Percentiles rank a stretch among this genome's conserved stretches.
Conservation (phyloP, 1,140 invertebrate genomes). For the Semibalanus balanoides region DNA sequence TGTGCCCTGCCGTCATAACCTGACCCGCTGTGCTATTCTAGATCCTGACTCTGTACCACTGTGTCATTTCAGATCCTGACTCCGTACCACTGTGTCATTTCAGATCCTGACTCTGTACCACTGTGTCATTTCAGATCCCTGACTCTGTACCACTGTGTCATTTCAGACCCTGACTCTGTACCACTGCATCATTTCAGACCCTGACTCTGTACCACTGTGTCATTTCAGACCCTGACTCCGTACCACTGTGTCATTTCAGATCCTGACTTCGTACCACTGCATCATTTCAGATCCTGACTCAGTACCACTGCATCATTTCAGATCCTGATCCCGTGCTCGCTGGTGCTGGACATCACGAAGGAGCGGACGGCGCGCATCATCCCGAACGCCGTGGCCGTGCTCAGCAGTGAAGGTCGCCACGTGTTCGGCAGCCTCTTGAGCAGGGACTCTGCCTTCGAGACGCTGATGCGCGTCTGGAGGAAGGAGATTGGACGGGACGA, state of each 20-base stretch:
- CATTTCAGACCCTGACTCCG: too few relatives aligned
- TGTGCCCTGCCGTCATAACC: too few relatives aligned
- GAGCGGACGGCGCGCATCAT: conserved; percentile 65
- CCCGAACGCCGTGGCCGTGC: conserved; percentile 77
- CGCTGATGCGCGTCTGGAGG: conserved; percentile 65
- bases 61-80: not conserved
- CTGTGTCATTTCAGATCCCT: too few relatives aligned
- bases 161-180: too few relatives aligned
- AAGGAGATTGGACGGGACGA: conserved; percentile 17
- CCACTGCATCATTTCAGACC: too few relatives aligned
- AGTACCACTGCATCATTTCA: conserved; percentile 23
- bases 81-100: too few relatives aligned
- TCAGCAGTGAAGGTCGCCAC: conserved; percentile 66
- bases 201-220: too few relatives aligned
- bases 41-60: too few relatives aligned
- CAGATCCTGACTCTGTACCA: conserved; percentile 66
- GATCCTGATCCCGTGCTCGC: conserved; percentile 62
- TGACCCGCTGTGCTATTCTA: too few relatives aligned
- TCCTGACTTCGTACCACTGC: too few relatives aligned
- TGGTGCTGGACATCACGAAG: conserved; percentile 70
- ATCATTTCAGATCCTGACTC: not conserved
- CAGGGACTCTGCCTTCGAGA: conserved; percentile 65
- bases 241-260: too few relatives aligned
- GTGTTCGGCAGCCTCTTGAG: conserved; percentile 80
- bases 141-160: too few relatives aligned